These are phyloP conservation scores for Dasypolia templi DNA, from an alignment of 2,888 invertebrate species.

Conservation along the genomic window DNA sequence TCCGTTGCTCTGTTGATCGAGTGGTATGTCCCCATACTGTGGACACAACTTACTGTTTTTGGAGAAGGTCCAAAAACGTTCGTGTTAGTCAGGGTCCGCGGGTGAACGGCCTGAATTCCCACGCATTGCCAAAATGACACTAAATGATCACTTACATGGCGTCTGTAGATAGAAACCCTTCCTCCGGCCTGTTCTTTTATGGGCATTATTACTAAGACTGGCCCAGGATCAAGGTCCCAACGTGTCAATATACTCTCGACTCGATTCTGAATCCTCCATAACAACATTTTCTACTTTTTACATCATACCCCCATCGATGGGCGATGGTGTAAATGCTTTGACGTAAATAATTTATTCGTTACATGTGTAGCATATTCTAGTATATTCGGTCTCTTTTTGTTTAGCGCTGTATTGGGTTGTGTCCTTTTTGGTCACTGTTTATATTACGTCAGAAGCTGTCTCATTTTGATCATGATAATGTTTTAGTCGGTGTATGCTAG, in stretches of 20 bases:
- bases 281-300: constrained; percentile 63
- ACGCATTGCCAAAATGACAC: constrained; percentile 76
- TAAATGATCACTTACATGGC: constrained; percentile 71
- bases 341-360: constrained; percentile 58
- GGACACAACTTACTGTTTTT: constrained; percentile 79
- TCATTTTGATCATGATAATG: constrained; percentile 18
- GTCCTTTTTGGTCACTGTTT: constrained; percentile 36
- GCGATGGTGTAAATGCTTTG: constrained; percentile 54
- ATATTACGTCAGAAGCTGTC: constrained; percentile 27
- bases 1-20: constrained; percentile 45
- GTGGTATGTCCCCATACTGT: constrained; percentile 49
- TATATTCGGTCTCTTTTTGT: constrained; percentile 53
- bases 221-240: constrained; percentile 72
- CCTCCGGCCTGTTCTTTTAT: constrained; percentile 68
- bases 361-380: constrained; percentile 56
- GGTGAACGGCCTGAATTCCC: constrained; percentile 85
- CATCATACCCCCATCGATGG: constrained; percentile 34
- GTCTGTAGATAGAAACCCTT: constrained; percentile 64
- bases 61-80: constrained; percentile 81
- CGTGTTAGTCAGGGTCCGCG: constrained; percentile 79
- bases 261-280: constrained; percentile 62
- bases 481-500: constrained; percentile 7
- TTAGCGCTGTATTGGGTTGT: constrained; percentile 35
- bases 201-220: constrained; percentile 73
- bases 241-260: constrained; percentile 63